Base-by-base conservation (phyloP, 2,888 invertebrate species). In the Thereva unica region DNA sequence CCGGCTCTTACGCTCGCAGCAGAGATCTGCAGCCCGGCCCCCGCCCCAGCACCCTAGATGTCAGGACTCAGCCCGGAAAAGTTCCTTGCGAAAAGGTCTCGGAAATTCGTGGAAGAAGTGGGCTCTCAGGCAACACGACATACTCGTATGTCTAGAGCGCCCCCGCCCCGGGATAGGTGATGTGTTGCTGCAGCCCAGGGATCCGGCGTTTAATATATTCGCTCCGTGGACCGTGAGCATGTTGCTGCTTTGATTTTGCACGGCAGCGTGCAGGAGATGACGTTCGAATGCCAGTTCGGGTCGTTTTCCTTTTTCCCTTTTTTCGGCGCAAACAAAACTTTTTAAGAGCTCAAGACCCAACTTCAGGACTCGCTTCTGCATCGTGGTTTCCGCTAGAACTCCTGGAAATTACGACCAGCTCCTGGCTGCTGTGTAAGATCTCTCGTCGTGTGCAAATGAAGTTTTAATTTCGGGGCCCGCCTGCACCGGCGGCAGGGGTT, bases 101-200 rank as follows among this genome's bases (percentile, higher is more conserved):
- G 41, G 50, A 61, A 61, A 49, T 49, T 61, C 44, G 47, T 61
- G 23, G 50, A 61, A 61, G 50, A 61, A 61, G 50, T 61, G 41
- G 50, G 41, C 61, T 61, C 50, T 61, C 61, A 61, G 23, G 61
- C 61, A 61, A 61, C 61, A 61, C 61, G 61, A 61, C 61, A 61
- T 61, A n/a, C n/a, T n/a, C n/a, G n/a, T n/a, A 61, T 61, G 61
- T 61, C 61, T 61, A 50, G 40, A 41, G 50, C 12, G 50, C 23
- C 23, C 23, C 23, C 1, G 23, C 41, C 49, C 5, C 40, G 49
- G 5, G 4, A 41, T 34, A 47, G 40, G 55, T 37, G 40, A 40
- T 12, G 37, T 5, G 4, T 23, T 53, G 38, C 53, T 38, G 6
- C 5, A 40, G 52, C 52, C 35, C 8, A 7, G 52, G 35, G 35